Evolutionary conservation across 2,888 invertebrate species (phyloP).

Genomic region (Morinoia aosen): DNA sequence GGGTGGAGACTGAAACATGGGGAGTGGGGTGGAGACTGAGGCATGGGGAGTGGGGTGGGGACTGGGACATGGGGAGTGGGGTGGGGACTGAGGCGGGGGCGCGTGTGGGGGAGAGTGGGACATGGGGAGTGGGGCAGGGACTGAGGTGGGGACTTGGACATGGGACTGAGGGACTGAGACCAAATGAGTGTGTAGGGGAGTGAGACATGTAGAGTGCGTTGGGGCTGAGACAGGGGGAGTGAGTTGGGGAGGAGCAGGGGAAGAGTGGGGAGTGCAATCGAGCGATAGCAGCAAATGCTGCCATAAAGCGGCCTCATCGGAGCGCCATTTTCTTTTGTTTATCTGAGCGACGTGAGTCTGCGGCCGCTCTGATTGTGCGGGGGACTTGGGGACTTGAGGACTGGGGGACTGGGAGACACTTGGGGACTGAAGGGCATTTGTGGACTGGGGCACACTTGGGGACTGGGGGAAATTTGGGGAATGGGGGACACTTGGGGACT

Average conservation of each 20-base stretch:
- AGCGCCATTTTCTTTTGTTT: constrained; percentile 33
- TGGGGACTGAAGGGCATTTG: too few species aligned
- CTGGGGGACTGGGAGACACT: too few species aligned
- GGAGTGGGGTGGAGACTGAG: too few species aligned
- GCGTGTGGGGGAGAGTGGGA: too few species aligned
- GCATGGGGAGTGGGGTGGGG: too few species aligned
- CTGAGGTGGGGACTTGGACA: too few species aligned
- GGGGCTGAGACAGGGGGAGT: background rate
- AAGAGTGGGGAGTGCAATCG: background rate
- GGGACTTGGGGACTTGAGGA: too few species aligned
- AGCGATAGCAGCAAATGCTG: constrained; percentile 31
- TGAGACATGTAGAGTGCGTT: background rate
- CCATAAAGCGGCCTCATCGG: constrained; percentile 33
- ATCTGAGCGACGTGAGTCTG: background rate
- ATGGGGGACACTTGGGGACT: too few species aligned
- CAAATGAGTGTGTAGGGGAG: background rate
- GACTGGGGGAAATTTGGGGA: too few species aligned
- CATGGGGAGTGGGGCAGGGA: background rate
- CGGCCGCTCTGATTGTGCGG: background rate
- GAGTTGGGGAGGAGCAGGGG: background rate
- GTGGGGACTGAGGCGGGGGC: background rate
- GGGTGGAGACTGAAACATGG: too few species aligned
- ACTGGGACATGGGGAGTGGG: background rate
- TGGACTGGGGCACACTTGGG: too few species aligned
- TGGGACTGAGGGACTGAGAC: background rate